These are phyloP conservation scores for Andrena marginata DNA, from an alignment of 2,888 invertebrate genomes.

Conservation along the genomic window DNA sequence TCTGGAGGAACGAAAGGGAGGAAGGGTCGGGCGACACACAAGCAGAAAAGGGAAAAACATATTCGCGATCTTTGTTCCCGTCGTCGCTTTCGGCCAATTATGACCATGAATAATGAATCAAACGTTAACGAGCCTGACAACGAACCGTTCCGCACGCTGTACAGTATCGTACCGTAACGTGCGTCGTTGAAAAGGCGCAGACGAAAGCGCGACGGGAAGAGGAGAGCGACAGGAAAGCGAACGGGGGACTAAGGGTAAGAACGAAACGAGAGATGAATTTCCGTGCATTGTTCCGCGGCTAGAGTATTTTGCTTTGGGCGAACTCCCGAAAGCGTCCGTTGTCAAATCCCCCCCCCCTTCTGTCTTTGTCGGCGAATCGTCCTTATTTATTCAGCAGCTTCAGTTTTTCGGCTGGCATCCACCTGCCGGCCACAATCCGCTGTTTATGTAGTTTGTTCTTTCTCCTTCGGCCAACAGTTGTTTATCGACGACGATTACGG, in stretches of 20 bases:
- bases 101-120: constrained; percentile 77
- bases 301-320: constrained; percentile 41
- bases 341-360: constrained; percentile 17
- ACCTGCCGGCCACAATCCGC: neutral
- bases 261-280: constrained; percentile 40
- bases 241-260: neutral
- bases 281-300: constrained; percentile 50
- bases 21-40: neutral
- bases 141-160: constrained; percentile 8
- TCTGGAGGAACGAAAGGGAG: too few relatives aligned
- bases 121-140: constrained; percentile 63
- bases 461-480: neutral
- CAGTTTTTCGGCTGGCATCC: constrained; percentile 2
- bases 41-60: neutral
- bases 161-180: too few relatives aligned
- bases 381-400: constrained; percentile 18
- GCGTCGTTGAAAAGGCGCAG: constrained; percentile 25
- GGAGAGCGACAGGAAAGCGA: constrained; percentile 4
- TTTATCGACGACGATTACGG: neutral
- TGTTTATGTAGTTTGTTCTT: neutral
- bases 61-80: constrained; percentile 7
- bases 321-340: constrained; percentile 39
- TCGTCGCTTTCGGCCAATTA: constrained; percentile 73
- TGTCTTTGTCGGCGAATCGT: neutral
- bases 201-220: constrained; percentile 6